These are phyloP conservation scores for Sebastes nivosus DNA, from an alignment of 2,797 vertebrate species.

Conservation along the genomic window DNA sequence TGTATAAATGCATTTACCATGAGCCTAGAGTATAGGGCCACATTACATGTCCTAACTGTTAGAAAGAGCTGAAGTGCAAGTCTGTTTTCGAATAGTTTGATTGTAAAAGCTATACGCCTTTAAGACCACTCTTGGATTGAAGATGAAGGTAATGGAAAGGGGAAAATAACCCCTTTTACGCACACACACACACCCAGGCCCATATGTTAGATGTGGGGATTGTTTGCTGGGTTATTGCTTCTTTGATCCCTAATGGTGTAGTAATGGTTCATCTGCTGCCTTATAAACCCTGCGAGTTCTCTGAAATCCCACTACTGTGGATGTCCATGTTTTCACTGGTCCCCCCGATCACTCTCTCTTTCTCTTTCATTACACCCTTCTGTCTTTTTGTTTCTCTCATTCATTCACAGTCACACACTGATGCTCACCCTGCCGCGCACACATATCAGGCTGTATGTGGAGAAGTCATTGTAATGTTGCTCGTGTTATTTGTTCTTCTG, in stretches of 20 bases:
- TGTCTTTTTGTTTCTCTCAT: slow-evolving; percentile 14
- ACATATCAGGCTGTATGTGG: slow-evolving; percentile 1
- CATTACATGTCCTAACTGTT: not conserved
- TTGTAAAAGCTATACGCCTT: not conserved
- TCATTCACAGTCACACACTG: slow-evolving; percentile 21
- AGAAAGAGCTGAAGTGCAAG: not conserved
- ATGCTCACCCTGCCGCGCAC: not conserved
- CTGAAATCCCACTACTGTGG: not conserved
- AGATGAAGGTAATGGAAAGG: not conserved
- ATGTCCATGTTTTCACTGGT: not conserved
- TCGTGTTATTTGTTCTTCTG: slow-evolving; percentile 37
- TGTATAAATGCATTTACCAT: not conserved
- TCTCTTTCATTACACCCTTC: not conserved
- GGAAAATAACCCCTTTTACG: not conserved
- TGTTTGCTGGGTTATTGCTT: slow-evolving; percentile 32
- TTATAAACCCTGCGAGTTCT: slow-evolving; percentile 3
- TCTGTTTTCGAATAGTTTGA: not conserved
- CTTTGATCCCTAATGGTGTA: slow-evolving; percentile 43
- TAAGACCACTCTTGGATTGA: not conserved
- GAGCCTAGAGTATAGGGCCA: not conserved
- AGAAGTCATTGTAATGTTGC: slow-evolving; percentile 43
- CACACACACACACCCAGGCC: not conserved
- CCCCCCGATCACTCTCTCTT: not conserved
- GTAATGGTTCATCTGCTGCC: slow-evolving; percentile 41
- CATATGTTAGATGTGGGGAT: slow-evolving; percentile 6